Conservation (phyloP, 2,888 invertebrate genomes). For the Euzetes globulus region DNA sequence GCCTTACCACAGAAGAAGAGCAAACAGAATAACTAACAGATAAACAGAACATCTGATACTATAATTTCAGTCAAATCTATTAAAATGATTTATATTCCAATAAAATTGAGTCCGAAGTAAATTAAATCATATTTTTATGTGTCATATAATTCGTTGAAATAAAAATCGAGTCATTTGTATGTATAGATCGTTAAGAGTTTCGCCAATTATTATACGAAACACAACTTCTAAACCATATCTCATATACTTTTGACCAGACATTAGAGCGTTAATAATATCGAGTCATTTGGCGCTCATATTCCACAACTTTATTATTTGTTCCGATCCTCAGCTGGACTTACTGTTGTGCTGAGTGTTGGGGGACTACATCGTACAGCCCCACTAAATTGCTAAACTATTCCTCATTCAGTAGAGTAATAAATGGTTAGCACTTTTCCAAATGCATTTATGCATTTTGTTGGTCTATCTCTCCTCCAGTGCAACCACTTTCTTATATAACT, state of each 20-base stretch:
- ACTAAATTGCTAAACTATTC: conserved; percentile 14
- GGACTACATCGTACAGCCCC: no score
- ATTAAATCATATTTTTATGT: no score
- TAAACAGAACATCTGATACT: no score
- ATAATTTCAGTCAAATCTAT: no score
- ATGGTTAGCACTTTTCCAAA: conserved; percentile 1
- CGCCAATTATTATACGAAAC: background rate
- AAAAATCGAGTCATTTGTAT: background rate
- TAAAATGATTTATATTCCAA: no score
- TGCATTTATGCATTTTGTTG: conserved; percentile 22
- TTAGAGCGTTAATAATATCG: conserved; percentile 19
- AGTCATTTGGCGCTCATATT: background rate
- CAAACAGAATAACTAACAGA: no score
- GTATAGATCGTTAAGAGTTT: background rate
- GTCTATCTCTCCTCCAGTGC: background rate
- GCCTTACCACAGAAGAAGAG: no score
- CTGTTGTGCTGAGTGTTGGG: background rate
- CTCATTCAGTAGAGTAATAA: background rate
- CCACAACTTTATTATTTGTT: conserved; percentile 14
- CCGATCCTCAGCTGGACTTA: conserved; percentile 24
- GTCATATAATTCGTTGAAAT: no score
- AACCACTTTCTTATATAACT: background rate
- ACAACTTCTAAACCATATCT: background rate
- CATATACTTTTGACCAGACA: background rate
- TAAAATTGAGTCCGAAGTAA: no score